Evolutionary conservation across 2,113 vertebrate genomes (phyloP).

Genomic region (Scartelaos histophorus): DNA sequence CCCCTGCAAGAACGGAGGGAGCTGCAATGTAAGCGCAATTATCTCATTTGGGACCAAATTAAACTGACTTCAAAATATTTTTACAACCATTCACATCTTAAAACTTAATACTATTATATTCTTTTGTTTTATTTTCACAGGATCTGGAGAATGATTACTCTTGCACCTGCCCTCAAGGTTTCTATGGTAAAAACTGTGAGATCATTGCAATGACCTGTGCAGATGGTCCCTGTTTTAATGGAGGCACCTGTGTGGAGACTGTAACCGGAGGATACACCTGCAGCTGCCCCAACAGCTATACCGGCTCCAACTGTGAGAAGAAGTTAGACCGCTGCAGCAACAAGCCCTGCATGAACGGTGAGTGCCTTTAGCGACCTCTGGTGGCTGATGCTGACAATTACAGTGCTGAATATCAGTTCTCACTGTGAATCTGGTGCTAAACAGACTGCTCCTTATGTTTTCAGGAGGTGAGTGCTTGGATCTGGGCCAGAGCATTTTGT

Average conservation of each 20-base stretch:
- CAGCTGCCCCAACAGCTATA: conserved; percentile 83
- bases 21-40: conserved; percentile 83
- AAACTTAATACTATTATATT: background rate
- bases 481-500: conserved; percentile 91
- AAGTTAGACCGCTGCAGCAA: conserved; percentile 89
- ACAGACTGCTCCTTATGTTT: conserved; percentile 41
- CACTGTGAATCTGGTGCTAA: conserved; percentile 28
- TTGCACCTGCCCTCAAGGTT: conserved; percentile 88
- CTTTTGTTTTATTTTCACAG: conserved; percentile 55
- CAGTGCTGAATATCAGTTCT: conserved; percentile 8
- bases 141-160: conserved; percentile 83
- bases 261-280: conserved; percentile 82
- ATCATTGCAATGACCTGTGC: conserved; percentile 90
- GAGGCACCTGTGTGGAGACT: conserved; percentile 82
- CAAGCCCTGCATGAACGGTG: conserved; percentile 80
- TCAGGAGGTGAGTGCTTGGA: conserved; percentile 94
- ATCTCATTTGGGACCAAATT: background rate
- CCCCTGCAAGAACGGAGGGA: conserved; percentile 91
- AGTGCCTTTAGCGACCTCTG: conserved; percentile 46
- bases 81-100: background rate
- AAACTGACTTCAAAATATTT: background rate
- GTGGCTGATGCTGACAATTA: conserved; percentile 32
- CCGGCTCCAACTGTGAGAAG: conserved; percentile 92
- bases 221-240: conserved; percentile 89
- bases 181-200: conserved; percentile 89